A percentile compares a stretch with the other conserved stretches of the same genome.
Evolutionary conservation across 2,888 invertebrate species (phyloP).

Genomic region (Apodemia hepburni): DNA sequence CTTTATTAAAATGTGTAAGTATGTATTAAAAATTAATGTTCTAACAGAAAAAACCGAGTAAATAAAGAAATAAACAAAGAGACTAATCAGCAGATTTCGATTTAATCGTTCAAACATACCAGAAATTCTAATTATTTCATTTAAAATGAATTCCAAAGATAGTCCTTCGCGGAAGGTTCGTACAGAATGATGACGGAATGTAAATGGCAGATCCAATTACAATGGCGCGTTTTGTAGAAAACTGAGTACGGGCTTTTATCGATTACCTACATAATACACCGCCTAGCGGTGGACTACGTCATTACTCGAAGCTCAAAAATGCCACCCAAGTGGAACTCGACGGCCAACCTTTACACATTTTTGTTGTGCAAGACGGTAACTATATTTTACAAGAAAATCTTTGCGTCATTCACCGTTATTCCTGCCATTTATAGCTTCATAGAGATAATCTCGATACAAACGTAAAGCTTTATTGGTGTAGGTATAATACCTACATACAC

Average conservation of each 20-base stretch:
- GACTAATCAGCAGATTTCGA: conserved; percentile 4
- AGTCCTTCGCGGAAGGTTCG: conserved; percentile 33
- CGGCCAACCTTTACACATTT: conserved; percentile 11
- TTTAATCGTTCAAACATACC: not conserved
- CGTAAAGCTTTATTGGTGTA: not conserved
- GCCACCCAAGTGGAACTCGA: conserved; percentile 66
- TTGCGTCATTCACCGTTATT: conserved; percentile 4
- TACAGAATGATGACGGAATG: conserved; percentile 31
- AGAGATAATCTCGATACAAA: not conserved
- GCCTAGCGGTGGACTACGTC: conserved; percentile 50
- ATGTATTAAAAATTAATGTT: not conserved
- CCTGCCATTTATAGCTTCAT: not conserved
- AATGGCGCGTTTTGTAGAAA: conserved; percentile 44
- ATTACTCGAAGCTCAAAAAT: conserved; percentile 57
- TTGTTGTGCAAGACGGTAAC: conserved; percentile 25
- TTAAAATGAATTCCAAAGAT: conserved; percentile 10
- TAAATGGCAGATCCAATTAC: conserved; percentile 37
- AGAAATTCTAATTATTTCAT: conserved; percentile 6
- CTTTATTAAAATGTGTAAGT: too few relatives aligned
- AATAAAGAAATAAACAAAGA: not conserved
- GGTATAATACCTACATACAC: too few relatives aligned
- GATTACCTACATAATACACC: conserved; percentile 36
- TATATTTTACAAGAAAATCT: conserved; percentile 12
- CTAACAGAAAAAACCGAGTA: not conserved
- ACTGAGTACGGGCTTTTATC: conserved; percentile 49